phyloP scores from a whole-genome alignment of 2,888 invertebrate genomes.

The Cryptus viduatorius region DNA sequence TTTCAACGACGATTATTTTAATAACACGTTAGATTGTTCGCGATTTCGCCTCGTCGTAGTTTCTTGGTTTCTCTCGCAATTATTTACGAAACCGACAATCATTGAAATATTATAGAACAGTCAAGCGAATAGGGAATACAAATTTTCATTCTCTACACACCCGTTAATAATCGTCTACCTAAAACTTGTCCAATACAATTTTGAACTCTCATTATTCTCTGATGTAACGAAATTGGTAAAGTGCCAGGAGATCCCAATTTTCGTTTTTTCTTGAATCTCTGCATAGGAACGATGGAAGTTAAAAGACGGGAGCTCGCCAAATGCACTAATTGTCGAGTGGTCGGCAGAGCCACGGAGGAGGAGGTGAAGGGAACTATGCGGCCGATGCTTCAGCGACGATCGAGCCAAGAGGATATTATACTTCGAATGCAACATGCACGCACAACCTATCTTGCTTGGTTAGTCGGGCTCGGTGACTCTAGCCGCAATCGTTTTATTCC shows the following conservation, averaged over 20 bases:
- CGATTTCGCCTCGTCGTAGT: slow-evolving; percentile 24
- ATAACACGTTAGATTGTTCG: slow-evolving; percentile 54
- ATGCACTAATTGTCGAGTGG: slow-evolving; percentile 55
- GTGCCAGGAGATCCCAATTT: slow-evolving; percentile 51
- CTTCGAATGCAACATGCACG: slow-evolving; percentile 31
- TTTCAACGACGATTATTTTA: slow-evolving; percentile 63
- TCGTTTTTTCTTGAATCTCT: neutral
- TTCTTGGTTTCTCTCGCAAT: slow-evolving; percentile 59
- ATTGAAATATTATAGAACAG: slow-evolving; percentile 38
- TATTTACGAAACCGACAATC: slow-evolving; percentile 46
- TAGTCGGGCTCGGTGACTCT: slow-evolving; percentile 53
- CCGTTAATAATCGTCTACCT: slow-evolving; percentile 38
- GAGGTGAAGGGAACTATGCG: neutral
- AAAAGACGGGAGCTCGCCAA: slow-evolving; percentile 43
- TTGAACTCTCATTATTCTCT: slow-evolving; percentile 43
- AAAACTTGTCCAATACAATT: neutral
- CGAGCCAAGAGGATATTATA: slow-evolving; percentile 28
- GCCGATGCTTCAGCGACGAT: slow-evolving; percentile 9
- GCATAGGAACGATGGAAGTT: slow-evolving; percentile 57
- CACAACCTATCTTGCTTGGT: slow-evolving; percentile 58
- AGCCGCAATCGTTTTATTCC: slow-evolving; percentile 81
- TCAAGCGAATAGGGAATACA: slow-evolving; percentile 9
- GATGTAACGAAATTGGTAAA: slow-evolving; percentile 59
- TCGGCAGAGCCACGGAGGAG: neutral
- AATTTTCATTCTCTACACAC: slow-evolving; percentile 4